phyloP scores from a whole-genome alignment of 2,113 vertebrate genomes.

The Planiliza haematocheilus region DNA sequence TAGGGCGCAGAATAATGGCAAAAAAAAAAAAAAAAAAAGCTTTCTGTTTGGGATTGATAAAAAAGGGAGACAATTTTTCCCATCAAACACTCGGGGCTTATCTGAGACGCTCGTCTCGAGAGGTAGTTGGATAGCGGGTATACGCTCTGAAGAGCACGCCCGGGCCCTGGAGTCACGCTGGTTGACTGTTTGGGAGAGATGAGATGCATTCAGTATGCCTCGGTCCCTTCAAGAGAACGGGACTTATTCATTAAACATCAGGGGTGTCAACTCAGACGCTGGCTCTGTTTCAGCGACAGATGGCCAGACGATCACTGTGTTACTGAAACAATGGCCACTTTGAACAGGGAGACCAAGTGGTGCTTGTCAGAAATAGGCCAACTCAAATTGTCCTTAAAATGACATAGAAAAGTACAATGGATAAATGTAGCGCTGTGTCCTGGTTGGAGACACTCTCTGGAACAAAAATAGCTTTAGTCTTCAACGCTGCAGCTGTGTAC shows the following conservation, averaged over 20 bases:
- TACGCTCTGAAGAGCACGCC: constrained; percentile 53
- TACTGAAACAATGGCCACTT: constrained; percentile 29
- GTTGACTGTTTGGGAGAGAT: constrained; percentile 6
- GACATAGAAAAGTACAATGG: not conserved
- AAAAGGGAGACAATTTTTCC: constrained; percentile 55
- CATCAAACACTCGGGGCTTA: constrained; percentile 74
- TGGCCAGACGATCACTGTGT: constrained; percentile 16
- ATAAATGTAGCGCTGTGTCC: not conserved
- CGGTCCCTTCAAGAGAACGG: not conserved
- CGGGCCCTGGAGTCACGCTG: constrained; percentile 17
- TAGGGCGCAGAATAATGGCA: constrained; percentile 65
- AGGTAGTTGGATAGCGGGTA: constrained; percentile 34
- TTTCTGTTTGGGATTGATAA: constrained; percentile 79
- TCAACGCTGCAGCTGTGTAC: no score
- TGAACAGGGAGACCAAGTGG: not conserved
- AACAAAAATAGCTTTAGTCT: not conserved
- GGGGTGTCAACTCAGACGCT: not conserved
- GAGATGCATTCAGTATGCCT: not conserved
- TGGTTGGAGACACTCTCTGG: not conserved
- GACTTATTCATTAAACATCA: constrained; percentile 43
- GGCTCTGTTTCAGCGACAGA: constrained; percentile 26
- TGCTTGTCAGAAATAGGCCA: constrained; percentile 25
- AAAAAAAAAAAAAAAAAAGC: no score
- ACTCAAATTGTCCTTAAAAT: constrained; percentile 33
- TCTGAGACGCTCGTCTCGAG: constrained; percentile 61